Conservation (phyloP, 2,113 vertebrate species). For the Haemorhous mexicanus region DNA sequence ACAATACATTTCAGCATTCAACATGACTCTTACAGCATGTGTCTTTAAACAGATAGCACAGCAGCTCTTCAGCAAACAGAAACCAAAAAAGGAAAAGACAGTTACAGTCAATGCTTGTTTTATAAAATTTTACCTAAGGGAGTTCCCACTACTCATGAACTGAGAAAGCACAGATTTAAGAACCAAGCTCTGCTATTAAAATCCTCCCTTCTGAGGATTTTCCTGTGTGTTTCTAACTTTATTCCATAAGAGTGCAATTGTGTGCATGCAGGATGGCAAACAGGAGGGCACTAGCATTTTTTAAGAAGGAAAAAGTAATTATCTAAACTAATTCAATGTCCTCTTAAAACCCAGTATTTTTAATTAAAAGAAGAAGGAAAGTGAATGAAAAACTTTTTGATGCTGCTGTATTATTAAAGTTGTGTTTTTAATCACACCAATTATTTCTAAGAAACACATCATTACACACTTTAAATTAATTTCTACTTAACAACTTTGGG, state of each 20-base stretch:
- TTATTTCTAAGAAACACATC: constrained; percentile 12
- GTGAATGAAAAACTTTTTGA: neutral
- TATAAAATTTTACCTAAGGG: constrained; percentile 24
- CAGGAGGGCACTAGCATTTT: neutral
- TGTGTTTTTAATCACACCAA: constrained; percentile 16
- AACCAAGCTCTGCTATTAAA: neutral
- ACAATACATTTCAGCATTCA: neutral
- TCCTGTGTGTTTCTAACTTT: neutral
- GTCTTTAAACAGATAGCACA: constrained; percentile 36
- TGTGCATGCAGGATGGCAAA: neutral
- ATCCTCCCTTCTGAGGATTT: neutral
- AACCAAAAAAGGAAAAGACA: constrained; percentile 35
- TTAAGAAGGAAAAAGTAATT: neutral
- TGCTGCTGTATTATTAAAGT: neutral
- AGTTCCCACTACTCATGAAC: constrained; percentile 20
- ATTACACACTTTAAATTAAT: constrained; percentile 11
- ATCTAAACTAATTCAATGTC: neutral
- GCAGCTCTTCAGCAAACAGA: constrained; percentile 10
- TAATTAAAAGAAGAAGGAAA: neutral
- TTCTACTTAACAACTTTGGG: constrained; percentile 17
- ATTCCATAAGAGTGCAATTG: neutral
- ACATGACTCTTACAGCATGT: neutral
- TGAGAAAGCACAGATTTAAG: constrained; percentile 13
- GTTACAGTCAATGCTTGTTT: constrained; percentile 32
- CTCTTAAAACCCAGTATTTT: neutral